Conservation (phyloP, 2,113 vertebrate genomes). For the Paratilapia polleni region DNA sequence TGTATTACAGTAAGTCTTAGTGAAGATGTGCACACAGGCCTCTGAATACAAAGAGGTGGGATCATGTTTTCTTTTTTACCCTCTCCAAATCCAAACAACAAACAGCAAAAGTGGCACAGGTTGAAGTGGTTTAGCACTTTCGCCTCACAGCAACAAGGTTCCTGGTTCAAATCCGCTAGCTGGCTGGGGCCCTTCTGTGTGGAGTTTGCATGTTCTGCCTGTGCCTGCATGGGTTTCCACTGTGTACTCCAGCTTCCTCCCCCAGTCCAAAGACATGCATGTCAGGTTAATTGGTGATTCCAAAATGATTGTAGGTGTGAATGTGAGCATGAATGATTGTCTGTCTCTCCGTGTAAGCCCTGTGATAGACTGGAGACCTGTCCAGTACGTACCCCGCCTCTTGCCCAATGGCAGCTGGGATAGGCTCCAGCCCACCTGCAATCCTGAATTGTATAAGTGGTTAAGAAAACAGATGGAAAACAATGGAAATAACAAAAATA, state of each 20-base stretch:
- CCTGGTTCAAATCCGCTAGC: background rate
- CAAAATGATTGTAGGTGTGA: background rate
- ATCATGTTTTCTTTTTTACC: background rate
- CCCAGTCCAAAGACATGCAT: too few relatives aligned
- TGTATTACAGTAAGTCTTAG: background rate
- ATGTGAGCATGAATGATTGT: background rate
- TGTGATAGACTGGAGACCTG: background rate
- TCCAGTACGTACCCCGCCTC: background rate
- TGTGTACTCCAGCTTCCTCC: too few relatives aligned
- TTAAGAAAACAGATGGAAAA: background rate
- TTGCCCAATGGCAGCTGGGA: background rate
- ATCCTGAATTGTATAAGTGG: accelerated
- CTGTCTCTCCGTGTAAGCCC: background rate
- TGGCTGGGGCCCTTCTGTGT: background rate
- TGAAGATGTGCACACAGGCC: background rate
- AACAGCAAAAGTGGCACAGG: background rate
- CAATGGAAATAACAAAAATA: background rate
- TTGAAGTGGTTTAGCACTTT: background rate
- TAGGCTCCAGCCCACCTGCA: background rate
- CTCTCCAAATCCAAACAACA: background rate
- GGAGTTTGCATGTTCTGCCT: background rate
- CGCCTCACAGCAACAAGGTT: background rate
- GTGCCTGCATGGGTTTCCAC: background rate
- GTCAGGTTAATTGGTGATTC: background rate
- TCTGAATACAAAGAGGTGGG: background rate